Conservation (phyloP, 2,888 invertebrate species). For the Agrochola lychnidis region DNA sequence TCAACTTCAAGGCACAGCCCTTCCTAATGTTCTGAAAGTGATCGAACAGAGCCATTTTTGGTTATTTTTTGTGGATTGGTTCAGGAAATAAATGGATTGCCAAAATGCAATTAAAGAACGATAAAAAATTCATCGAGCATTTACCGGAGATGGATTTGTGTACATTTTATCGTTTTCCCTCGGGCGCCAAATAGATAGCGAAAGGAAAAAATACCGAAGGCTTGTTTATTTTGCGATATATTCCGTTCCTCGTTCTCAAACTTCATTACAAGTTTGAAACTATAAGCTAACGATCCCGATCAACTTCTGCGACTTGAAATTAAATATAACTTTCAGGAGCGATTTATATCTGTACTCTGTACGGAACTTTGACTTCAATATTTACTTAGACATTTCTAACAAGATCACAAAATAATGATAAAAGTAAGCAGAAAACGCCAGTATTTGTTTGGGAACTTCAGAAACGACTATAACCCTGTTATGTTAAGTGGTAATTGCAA, state of each 20-base stretch:
- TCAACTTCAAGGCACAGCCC: neutral
- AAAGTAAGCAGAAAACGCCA: constrained; percentile 11
- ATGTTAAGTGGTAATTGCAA: constrained; percentile 28
- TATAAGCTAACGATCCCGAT: constrained; percentile 46
- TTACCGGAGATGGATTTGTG: constrained; percentile 30
- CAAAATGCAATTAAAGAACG: constrained; percentile 31
- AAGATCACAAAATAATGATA: constrained; percentile 15
- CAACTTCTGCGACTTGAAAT: constrained; percentile 35
- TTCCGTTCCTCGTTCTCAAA: constrained; percentile 29
- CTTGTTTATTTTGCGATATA: constrained; percentile 30
- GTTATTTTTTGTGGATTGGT: constrained; percentile 17
- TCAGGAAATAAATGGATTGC: constrained; percentile 9
- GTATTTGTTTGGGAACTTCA: constrained; percentile 10
- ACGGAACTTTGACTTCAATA: constrained; percentile 16
- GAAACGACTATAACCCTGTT: constrained; percentile 3
- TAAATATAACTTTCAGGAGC: constrained; percentile 38
- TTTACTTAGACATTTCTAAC: neutral
- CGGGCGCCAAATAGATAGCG: neutral
- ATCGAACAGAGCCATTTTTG: neutral
- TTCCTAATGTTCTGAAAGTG: neutral
- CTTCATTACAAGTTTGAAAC: constrained; percentile 54
- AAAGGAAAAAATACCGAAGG: neutral
- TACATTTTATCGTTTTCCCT: constrained; percentile 14
- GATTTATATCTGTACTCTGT: constrained; percentile 25
- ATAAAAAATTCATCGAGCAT: constrained; percentile 17